Conservation (phyloP, 1,140 invertebrate species). For the Eciton burchellii region DNA sequence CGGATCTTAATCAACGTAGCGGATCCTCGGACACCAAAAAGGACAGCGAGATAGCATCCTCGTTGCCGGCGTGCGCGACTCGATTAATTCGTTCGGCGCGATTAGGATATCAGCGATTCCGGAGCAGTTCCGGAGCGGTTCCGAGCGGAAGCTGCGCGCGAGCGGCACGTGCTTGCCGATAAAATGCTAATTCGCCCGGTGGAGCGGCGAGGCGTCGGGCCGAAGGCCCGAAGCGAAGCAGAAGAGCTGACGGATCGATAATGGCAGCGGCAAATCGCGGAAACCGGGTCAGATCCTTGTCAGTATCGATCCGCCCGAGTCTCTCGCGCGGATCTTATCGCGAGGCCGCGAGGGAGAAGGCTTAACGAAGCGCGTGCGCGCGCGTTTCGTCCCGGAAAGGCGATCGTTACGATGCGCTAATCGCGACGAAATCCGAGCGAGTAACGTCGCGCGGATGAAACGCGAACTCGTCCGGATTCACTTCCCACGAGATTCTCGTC, state of each 20-base stretch:
- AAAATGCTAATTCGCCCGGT: slow-evolving; percentile 44
- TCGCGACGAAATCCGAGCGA: slow-evolving; percentile 18
- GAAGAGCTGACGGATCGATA: slow-evolving; percentile 16
- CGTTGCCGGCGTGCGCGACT: background rate
- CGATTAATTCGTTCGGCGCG: slow-evolving; percentile 38
- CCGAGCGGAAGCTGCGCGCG: slow-evolving; percentile 35
- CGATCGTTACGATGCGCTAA: slow-evolving; percentile 15
- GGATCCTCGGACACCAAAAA: background rate
- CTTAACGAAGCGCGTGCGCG: background rate
- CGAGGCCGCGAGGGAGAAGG: background rate
- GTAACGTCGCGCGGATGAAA: slow-evolving; percentile 12
- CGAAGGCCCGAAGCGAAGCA: background rate
- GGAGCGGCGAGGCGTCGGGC: background rate
- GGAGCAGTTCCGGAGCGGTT: slow-evolving; percentile 19
- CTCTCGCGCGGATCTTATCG: slow-evolving; percentile 9
- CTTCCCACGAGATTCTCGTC: too few relatives aligned
- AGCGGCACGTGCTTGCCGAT: slow-evolving; percentile 29
- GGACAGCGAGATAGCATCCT: background rate
- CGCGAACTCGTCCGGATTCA: too few relatives aligned
- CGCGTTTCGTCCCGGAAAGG: background rate
- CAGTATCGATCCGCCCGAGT: slow-evolving; percentile 41
- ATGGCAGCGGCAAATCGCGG: slow-evolving; percentile 16
- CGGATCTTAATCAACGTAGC: background rate
- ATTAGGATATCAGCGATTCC: slow-evolving; percentile 53
- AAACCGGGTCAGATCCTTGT: slow-evolving; percentile 47